Evolutionary conservation across 2,797 vertebrate genomes (phyloP).

Genomic region (Mastacembelus armatus): DNA sequence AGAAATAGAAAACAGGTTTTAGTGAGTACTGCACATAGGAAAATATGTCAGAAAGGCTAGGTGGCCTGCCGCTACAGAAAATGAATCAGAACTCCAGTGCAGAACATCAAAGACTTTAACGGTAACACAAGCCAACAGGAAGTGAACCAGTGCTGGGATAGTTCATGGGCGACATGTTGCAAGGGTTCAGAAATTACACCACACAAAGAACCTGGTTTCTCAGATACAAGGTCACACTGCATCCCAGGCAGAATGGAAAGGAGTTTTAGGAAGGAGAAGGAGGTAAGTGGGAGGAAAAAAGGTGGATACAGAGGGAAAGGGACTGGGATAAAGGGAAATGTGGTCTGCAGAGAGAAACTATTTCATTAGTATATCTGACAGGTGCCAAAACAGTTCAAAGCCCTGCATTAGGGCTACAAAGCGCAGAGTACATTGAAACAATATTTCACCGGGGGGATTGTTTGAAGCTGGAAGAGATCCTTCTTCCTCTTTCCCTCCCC

Average conservation of each 20-base stretch:
- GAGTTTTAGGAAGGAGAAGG: conserved; percentile 20
- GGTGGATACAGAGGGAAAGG: conserved; percentile 26
- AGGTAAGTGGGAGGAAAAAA: conserved; percentile 21
- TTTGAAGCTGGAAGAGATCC: conserved; percentile 61
- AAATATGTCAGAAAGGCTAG: background rate
- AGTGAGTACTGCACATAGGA: background rate
- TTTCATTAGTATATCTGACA: conserved; percentile 73
- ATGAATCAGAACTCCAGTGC: background rate
- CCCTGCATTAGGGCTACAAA: conserved; percentile 63
- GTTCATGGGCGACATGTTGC: conserved; percentile 10
- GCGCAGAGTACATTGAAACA: conserved; percentile 69
- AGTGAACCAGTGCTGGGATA: background rate
- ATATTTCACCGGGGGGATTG: conserved; percentile 67
- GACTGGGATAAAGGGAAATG: conserved; percentile 39
- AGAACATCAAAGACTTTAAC: conserved; percentile 24
- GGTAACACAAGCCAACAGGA: background rate
- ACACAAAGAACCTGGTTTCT: background rate
- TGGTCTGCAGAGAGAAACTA: conserved; percentile 54
- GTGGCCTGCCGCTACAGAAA: background rate
- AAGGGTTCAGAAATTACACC: conserved; percentile 18
- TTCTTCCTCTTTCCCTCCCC: background rate
- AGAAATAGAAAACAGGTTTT: conserved; percentile 1
- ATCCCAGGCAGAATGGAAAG: conserved; percentile 3
- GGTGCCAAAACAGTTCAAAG: conserved; percentile 77
- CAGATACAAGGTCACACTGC: background rate